A percentile compares a stretch with the other conserved stretches of the same genome.
Conservation (phyloP, 1,140 invertebrate genomes). For the Drosophila serrata region DNA sequence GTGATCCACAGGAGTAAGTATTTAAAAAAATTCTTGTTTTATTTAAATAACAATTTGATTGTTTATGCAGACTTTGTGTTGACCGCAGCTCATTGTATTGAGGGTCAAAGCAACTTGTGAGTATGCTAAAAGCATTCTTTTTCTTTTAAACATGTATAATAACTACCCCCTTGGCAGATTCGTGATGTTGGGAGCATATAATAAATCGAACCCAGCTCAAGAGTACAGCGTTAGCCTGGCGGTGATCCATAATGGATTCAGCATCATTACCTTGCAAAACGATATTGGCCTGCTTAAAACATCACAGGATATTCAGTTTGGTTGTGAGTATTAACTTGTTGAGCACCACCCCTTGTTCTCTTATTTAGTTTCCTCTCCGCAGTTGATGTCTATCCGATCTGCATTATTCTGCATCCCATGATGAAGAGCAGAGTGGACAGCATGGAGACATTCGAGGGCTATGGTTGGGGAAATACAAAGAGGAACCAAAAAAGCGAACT, state of each 20-base stretch:
- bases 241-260: neutral
- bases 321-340: neutral
- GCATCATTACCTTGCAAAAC: fast-evolving
- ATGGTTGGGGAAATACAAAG: conserved; percentile 4
- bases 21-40: neutral
- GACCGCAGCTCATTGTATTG: conserved; percentile 25
- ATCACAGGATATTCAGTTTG: neutral
- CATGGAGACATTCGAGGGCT: fast-evolving
- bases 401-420: neutral
- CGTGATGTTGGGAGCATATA: neutral
- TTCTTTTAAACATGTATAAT: neutral
- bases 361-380: neutral
- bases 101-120: neutral
- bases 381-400: neutral
- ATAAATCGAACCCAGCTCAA: neutral
- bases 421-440: neutral
- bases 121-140: neutral
- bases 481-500: neutral
- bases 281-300: conserved; percentile 15
- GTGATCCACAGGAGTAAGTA: conserved; percentile 17
- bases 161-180: neutral
- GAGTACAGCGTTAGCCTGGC: neutral
- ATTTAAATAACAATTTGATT: neutral
- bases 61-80: conserved; percentile 12
- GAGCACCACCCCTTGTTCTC: too few relatives aligned